Percentiles rank a stretch among this genome's conserved stretches.
phyloP scores from a whole-genome alignment of 1,140 invertebrate genomes.

The Lysiphlebus fabarum region DNA sequence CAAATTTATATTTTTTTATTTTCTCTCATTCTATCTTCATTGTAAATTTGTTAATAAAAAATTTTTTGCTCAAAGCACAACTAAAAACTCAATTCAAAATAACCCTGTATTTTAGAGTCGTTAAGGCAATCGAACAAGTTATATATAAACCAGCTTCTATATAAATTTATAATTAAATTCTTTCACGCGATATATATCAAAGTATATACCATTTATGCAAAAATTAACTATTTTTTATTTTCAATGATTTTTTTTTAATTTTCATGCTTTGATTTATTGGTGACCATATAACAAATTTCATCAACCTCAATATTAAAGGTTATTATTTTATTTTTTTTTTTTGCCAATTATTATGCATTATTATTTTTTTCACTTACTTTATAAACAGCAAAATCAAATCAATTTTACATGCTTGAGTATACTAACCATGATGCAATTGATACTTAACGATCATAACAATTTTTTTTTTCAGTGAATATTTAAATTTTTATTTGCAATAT shows the following conservation, averaged over 20 bases:
- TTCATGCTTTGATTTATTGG: conserved; percentile 10
- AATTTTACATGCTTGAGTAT: too few relatives aligned
- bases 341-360: too few relatives aligned
- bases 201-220: too few relatives aligned
- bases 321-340: background rate
- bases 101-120: conserved; percentile 19
- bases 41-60: conserved; percentile 6
- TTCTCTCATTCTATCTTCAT: background rate
- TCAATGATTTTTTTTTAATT: background rate
- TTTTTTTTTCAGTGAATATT: conserved; percentile 11
- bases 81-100: background rate
- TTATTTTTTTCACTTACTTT: conserved; percentile 13
- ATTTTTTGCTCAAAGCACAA: conserved; percentile 6
- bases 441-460: background rate
- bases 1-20: background rate
- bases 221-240: conserved; percentile 2
- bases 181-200: conserved; percentile 4
- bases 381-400: background rate
- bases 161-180: conserved; percentile 18
- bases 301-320: conserved; percentile 12
- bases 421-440: conserved; percentile 1
- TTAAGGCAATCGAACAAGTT: conserved; percentile 6
- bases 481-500: conserved; percentile 11
- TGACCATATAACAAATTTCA: conserved; percentile 2
- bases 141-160: background rate